Percentiles rank a stretch among this genome's conserved stretches.
These are phyloP conservation scores for Drosophila neutralis DNA, from an alignment of 2,888 invertebrate species.

Conservation along the genomic window DNA sequence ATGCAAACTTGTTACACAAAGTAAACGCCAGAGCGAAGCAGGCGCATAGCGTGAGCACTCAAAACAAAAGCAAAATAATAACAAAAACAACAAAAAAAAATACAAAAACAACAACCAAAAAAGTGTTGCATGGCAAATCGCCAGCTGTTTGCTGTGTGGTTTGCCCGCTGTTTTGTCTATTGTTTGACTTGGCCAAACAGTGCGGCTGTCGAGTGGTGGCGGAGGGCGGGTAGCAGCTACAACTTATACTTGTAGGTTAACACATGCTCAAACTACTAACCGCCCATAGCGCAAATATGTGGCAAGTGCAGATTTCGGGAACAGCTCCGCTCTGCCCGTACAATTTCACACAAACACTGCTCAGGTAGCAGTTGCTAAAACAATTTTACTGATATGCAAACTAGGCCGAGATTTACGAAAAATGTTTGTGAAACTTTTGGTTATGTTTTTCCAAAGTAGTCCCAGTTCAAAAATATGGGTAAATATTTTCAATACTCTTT, in stretches of 20 bases:
- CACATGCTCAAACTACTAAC: conserved; percentile 9
- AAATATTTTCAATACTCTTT: background rate
- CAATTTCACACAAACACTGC: conserved; percentile 20
- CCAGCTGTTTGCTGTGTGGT: conserved; percentile 61
- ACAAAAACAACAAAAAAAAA: conserved; percentile 24
- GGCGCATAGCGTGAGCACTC: conserved; percentile 51
- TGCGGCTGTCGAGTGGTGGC: conserved; percentile 23
- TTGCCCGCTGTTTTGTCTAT: conserved; percentile 51
- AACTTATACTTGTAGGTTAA: conserved; percentile 9
- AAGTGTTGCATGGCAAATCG: conserved; percentile 64
- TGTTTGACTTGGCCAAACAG: conserved; percentile 63
- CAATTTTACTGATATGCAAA: background rate
- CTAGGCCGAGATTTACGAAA: background rate
- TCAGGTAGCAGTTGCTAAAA: conserved; percentile 19
- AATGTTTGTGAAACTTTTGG: background rate
- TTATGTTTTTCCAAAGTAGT: background rate
- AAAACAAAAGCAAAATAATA: conserved; percentile 54
- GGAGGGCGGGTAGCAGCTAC: conserved; percentile 3
- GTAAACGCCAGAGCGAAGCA: conserved; percentile 45
- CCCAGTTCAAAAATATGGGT: background rate
- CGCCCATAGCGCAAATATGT: conserved; percentile 20
- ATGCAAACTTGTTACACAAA: conserved; percentile 79
- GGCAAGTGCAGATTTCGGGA: conserved; percentile 22
- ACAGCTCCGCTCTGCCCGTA: background rate
- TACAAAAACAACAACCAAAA: conserved; percentile 38